phyloP scores from a whole-genome alignment of 1,140 invertebrate species.

The Anthonomus grandis region DNA sequence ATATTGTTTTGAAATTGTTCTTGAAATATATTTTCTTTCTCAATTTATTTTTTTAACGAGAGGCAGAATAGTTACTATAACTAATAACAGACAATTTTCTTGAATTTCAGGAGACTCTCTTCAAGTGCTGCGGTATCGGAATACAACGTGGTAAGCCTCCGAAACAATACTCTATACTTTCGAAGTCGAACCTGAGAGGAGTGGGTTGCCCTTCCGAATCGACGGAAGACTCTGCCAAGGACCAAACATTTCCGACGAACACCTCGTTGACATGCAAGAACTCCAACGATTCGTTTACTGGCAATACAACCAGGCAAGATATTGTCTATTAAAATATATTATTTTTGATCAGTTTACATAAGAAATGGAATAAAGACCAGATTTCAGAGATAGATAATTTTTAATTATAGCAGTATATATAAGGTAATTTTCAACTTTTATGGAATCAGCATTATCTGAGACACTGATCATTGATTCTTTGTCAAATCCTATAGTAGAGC shows the following conservation, averaged over 20 bases:
- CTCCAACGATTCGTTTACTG: slow-evolving; percentile 27
- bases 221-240: slow-evolving; percentile 33
- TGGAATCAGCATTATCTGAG: no score
- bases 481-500: no score
- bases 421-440: no score
- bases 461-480: no score
- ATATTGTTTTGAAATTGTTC: no score
- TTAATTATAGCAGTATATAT: no score
- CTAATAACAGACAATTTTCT: slow-evolving; percentile 15
- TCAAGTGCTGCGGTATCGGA: slow-evolving; percentile 32
- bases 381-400: no score
- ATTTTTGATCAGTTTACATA: no score
- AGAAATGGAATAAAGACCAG: no score
- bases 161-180: slow-evolving; percentile 36
- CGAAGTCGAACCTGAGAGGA: slow-evolving; percentile 23
- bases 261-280: slow-evolving; percentile 41
- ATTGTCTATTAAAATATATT: background rate
- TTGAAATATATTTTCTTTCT: no score
- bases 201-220: slow-evolving; percentile 30
- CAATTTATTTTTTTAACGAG: no score
- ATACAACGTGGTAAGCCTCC: slow-evolving; percentile 30
- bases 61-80: slow-evolving; percentile 24
- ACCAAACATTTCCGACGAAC: slow-evolving; percentile 36
- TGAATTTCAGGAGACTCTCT: slow-evolving; percentile 38
- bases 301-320: slow-evolving; percentile 8